Percentiles rank a stretch among this genome's conserved stretches.
These are phyloP conservation scores for Euwallacea similis DNA, from an alignment of 1,140 invertebrate species.

Conservation along the genomic window DNA sequence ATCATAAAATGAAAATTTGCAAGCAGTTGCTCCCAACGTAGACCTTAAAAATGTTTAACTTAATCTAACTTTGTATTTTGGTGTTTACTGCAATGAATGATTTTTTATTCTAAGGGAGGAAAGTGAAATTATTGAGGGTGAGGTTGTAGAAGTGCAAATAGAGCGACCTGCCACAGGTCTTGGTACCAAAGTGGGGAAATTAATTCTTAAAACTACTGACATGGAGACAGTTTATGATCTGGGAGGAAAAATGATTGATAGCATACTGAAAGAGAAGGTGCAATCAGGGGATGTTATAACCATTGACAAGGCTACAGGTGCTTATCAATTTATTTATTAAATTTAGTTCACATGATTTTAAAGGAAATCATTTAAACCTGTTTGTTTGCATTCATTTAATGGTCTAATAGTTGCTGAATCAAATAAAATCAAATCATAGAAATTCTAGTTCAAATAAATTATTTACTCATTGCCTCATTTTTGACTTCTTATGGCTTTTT, in stretches of 20 bases:
- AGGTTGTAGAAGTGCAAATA: slow-evolving; percentile 97
- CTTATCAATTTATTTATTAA: background rate
- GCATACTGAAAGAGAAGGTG: slow-evolving; percentile 95
- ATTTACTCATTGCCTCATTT: no score
- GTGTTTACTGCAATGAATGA: background rate
- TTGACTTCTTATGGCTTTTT: background rate
- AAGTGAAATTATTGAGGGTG: slow-evolving; percentile 98
- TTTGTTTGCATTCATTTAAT: no score
- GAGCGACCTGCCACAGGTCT: slow-evolving; percentile 90
- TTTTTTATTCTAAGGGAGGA: slow-evolving; percentile 73
- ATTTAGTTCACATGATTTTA: background rate
- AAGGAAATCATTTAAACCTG: no score
- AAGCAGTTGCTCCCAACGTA: no score
- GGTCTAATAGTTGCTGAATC: no score
- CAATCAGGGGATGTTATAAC: slow-evolving; percentile 96
- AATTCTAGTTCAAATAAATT: no score
- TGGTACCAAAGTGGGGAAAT: slow-evolving; percentile 88
- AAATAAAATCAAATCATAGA: no score
- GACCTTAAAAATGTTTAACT: background rate
- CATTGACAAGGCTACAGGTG: slow-evolving; percentile 95
- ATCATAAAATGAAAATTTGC: no score
- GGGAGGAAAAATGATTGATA: slow-evolving; percentile 98
- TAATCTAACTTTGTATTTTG: background rate
- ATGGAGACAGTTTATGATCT: slow-evolving; percentile 99
- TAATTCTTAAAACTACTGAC: slow-evolving; percentile 98